Conservation (phyloP, 2,113 vertebrate genomes). For the Prolemur simus region DNA sequence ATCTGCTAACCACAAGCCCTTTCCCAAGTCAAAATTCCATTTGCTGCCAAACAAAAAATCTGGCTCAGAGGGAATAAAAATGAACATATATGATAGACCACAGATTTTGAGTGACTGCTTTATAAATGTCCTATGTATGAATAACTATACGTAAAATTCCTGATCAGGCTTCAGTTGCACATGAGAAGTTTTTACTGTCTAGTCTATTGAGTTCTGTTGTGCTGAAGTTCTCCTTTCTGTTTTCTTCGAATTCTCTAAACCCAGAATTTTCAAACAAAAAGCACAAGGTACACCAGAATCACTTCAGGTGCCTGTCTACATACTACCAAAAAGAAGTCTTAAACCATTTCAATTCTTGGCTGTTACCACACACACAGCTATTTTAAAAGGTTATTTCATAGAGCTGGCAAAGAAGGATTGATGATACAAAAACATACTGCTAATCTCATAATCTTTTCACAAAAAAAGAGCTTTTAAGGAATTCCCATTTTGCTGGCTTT, state of each 20-base stretch:
- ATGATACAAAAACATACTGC: background rate
- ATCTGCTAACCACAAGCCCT: background rate
- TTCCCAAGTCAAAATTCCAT: constrained; percentile 41
- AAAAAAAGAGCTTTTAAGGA: constrained; percentile 27
- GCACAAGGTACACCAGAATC: background rate
- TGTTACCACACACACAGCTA: background rate
- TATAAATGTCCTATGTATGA: background rate
- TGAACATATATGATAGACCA: background rate
- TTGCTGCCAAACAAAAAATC: background rate
- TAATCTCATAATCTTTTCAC: background rate
- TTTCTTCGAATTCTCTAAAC: background rate
- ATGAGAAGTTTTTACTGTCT: background rate
- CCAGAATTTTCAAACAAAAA: background rate
- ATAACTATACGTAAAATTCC: background rate
- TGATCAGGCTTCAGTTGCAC: background rate
- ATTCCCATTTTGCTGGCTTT: constrained; percentile 31
- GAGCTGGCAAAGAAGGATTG: constrained; percentile 11
- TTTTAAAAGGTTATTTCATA: constrained; percentile 46
- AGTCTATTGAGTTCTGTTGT: background rate
- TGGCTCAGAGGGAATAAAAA: background rate
- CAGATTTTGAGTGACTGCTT: background rate
- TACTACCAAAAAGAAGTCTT: background rate
- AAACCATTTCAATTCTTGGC: background rate
- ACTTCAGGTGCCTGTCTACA: background rate
- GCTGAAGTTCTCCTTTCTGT: background rate